Conservation (phyloP, 2,797 vertebrate species). For the Sebastes oblongus region DNA sequence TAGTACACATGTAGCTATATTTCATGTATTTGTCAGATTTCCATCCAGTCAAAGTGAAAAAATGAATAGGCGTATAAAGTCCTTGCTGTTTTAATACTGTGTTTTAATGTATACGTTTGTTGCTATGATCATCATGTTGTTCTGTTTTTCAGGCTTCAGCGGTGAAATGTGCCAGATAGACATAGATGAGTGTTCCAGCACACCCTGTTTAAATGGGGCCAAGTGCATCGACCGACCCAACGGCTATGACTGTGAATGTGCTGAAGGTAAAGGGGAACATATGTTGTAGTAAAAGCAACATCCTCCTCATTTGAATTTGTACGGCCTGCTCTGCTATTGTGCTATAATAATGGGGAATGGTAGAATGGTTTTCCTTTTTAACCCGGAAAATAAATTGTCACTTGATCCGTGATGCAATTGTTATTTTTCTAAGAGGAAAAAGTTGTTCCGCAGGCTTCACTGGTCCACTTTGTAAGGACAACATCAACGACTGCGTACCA, state of each 20-base stretch:
- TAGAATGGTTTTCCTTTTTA: background rate
- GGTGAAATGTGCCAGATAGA: conserved; percentile 86
- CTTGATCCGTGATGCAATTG: background rate
- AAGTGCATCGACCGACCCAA: conserved; percentile 86
- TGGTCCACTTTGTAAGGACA: conserved; percentile 87
- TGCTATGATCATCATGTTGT: background rate
- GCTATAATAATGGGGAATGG: background rate
- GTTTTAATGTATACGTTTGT: background rate
- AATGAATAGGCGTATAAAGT: background rate
- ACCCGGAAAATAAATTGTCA: background rate
- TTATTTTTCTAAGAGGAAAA: background rate
- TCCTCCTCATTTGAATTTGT: background rate
- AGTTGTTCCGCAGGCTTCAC: conserved; percentile 84
- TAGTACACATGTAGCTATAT: conserved; percentile 41
- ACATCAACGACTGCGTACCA: conserved; percentile 91
- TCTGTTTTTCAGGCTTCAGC: conserved; percentile 79
- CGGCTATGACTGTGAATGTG: conserved; percentile 85
- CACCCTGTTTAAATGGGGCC: conserved; percentile 86
- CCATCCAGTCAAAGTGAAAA: background rate
- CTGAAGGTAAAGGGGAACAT: conserved; percentile 79
- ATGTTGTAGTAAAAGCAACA: background rate
- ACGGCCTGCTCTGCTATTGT: background rate
- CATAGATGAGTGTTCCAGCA: conserved; percentile 87
- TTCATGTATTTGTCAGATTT: background rate
- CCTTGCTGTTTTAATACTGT: background rate